Percentiles rank a stretch among this genome's conserved stretches.
Conservation (phyloP, 2,888 invertebrate genomes). For the Ramazzottius varieornatus region DNA sequence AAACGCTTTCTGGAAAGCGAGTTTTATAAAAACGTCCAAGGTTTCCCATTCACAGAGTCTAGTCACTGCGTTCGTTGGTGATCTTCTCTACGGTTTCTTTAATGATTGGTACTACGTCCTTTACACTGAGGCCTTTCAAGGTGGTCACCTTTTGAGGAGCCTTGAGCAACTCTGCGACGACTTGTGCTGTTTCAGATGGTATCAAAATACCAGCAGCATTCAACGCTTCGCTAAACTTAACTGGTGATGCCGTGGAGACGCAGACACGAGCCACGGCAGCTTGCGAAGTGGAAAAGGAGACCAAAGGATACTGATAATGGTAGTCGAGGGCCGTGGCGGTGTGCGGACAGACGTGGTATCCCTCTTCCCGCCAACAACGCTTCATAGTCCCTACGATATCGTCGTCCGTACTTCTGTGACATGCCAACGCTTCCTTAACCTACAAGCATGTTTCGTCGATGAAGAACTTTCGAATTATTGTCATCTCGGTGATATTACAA, state of each 20-base stretch:
- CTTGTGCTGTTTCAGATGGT: too few relatives aligned
- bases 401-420: constrained; percentile 14
- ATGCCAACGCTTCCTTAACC: constrained; percentile 12
- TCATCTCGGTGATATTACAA: background rate
- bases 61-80: too few relatives aligned
- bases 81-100: too few relatives aligned
- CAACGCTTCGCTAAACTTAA: constrained; percentile 23
- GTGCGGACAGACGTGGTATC: constrained; percentile 25
- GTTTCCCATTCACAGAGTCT: too few relatives aligned
- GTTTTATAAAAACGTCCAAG: too few relatives aligned
- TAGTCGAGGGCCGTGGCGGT: constrained; percentile 23
- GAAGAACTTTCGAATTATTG: too few relatives aligned
- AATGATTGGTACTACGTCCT: too few relatives aligned
- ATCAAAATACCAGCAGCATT: constrained; percentile 15
- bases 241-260: constrained; percentile 23
- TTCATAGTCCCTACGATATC: constrained; percentile 19
- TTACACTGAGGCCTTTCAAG: too few relatives aligned
- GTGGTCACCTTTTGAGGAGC: too few relatives aligned
- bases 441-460: constrained; percentile 8
- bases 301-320: background rate
- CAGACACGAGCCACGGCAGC: constrained; percentile 12
- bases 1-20: too few relatives aligned
- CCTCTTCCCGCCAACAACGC: constrained; percentile 18
- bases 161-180: too few relatives aligned
- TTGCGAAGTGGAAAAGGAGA: background rate